phyloP scores from a whole-genome alignment of 2,888 invertebrate species.

The Drosophila flavopinicola region DNA sequence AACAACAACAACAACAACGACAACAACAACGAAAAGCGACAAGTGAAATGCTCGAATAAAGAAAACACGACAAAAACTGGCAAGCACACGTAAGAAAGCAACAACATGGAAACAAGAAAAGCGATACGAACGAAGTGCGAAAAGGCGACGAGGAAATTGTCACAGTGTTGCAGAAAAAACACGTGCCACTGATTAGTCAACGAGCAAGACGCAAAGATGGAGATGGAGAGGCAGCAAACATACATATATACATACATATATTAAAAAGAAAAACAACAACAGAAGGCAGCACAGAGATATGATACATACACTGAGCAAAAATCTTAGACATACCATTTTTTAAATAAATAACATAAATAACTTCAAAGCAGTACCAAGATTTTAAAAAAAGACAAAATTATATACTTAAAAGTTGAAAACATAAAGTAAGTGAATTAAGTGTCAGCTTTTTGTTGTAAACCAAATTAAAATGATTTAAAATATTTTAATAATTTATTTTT shows the following conservation, averaged over 20 bases:
- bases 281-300: conserved; percentile 11
- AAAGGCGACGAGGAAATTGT: conserved; percentile 67
- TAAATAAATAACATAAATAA: neutral
- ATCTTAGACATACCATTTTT: neutral
- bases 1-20: conserved; percentile 7
- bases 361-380: no score
- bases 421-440: no score
- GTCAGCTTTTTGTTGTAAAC: no score
- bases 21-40: conserved; percentile 8
- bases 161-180: conserved; percentile 74
- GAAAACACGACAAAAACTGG: conserved; percentile 39
- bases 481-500: no score
- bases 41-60: conserved; percentile 42
- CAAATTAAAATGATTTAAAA: no score
- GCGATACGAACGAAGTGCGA: conserved; percentile 50
- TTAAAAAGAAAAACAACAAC: neutral
- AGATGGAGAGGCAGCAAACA: conserved; percentile 13
- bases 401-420: no score
- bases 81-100: conserved; percentile 47
- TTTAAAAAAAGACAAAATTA: no score
- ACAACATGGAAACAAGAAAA: conserved; percentile 27
- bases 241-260: neutral
- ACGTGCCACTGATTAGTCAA: conserved; percentile 77
- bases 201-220: conserved; percentile 17
- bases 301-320: conserved; percentile 24